These are phyloP conservation scores for Cephus spinipes DNA, from an alignment of 2,888 invertebrate species.

Conservation along the genomic window DNA sequence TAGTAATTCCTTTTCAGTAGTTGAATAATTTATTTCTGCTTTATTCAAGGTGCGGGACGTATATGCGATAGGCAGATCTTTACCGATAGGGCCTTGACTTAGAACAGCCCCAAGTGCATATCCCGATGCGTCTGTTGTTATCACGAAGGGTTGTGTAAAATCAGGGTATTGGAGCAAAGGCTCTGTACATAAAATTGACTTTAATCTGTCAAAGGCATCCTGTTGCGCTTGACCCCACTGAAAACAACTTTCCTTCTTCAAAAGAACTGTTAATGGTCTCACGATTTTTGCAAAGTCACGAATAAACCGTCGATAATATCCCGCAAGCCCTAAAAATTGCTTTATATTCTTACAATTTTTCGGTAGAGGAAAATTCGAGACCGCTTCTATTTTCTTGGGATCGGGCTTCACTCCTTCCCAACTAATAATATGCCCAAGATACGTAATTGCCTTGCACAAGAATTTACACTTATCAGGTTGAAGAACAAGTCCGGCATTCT, in stretches of 20 bases:
- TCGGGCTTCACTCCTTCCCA: background rate
- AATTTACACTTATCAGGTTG: background rate
- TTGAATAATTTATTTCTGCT: conserved; percentile 23
- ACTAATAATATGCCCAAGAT: background rate
- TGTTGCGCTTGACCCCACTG: conserved; percentile 9
- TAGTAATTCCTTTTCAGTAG: conserved; percentile 23
- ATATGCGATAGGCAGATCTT: conserved; percentile 25
- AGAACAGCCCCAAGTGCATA: conserved; percentile 21
- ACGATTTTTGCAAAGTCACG: conserved; percentile 23
- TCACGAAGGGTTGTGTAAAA: conserved; percentile 22
- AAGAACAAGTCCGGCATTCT: background rate
- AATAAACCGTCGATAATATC: conserved; percentile 26
- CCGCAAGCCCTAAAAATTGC: conserved; percentile 20
- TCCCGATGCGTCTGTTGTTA: conserved; percentile 29
- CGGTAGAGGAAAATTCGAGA: background rate
- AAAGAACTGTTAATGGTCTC: conserved; percentile 22
- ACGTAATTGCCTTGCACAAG: background rate
- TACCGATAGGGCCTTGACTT: conserved; percentile 17
- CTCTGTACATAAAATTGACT: conserved; percentile 20
- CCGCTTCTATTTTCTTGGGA: background rate
- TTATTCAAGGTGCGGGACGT: conserved; percentile 19
- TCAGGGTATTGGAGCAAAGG: conserved; percentile 28
- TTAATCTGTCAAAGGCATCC: conserved; percentile 19
- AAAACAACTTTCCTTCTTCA: conserved; percentile 22
- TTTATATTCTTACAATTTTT: background rate